Evolutionary conservation across 2,113 vertebrate genomes (phyloP).

Genomic region (Marcusenius ussheri): DNA sequence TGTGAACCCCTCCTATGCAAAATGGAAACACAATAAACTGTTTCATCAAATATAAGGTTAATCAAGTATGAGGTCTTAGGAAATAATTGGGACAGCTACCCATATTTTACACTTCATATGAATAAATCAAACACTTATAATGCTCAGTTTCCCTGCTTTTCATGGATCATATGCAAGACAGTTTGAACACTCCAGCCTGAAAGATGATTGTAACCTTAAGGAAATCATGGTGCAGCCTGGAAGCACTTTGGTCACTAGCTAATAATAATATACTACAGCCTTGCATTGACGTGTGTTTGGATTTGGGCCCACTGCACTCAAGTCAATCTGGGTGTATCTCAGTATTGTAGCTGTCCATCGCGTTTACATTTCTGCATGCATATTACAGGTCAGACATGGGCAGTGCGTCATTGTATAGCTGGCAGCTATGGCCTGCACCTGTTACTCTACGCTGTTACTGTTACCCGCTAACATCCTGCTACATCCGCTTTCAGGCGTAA

Average conservation of each 20-base stretch:
- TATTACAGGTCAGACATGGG: not conserved
- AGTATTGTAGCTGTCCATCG: not conserved
- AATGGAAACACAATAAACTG: not conserved
- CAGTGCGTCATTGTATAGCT: not conserved
- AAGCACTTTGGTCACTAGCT: conserved; percentile 46
- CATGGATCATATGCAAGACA: not conserved
- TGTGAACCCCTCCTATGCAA: not conserved
- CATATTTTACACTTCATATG: not conserved
- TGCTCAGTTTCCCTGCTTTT: not conserved
- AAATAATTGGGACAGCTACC: not conserved
- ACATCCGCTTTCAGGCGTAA: not conserved
- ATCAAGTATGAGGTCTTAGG: not conserved
- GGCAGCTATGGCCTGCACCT: not conserved
- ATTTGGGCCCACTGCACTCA: not conserved
- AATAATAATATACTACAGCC: conserved; percentile 56
- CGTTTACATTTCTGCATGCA: not conserved
- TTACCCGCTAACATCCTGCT: not conserved
- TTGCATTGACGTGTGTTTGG: not conserved
- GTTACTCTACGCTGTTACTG: not conserved
- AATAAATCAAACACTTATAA: not conserved
- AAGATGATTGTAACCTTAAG: not conserved
- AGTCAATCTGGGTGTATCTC: not conserved
- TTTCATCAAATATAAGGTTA: not conserved
- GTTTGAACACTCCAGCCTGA: not conserved
- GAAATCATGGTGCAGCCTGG: conserved; percentile 13